A percentile compares a stretch with the other conserved stretches of the same genome.
These are phyloP conservation scores for Acromyrmex heyeri DNA, from an alignment of 1,140 invertebrate species.

Conservation along the genomic window DNA sequence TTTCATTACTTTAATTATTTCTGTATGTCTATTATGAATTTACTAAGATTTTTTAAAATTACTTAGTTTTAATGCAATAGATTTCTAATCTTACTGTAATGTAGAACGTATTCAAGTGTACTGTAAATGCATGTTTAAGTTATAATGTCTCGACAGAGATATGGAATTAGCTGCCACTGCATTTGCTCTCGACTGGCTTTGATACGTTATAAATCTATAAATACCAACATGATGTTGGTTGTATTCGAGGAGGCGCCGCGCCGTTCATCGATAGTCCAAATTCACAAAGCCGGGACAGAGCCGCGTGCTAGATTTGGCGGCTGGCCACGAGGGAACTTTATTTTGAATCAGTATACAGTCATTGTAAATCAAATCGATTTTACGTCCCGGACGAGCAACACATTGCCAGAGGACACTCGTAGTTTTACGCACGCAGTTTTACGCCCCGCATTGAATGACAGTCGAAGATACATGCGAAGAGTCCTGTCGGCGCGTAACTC, in stretches of 20 bases:
- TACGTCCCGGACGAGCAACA: background rate
- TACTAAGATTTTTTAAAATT: background rate
- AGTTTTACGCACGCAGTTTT: slow-evolving; percentile 3
- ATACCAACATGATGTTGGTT: slow-evolving; percentile 39
- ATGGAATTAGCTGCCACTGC: slow-evolving; percentile 19
- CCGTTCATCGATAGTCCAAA: slow-evolving; percentile 37
- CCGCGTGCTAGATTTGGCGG: slow-evolving; percentile 23
- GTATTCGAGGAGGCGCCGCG: background rate
- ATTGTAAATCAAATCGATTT: slow-evolving; percentile 56
- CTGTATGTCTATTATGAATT: background rate
- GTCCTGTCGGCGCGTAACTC: slow-evolving; percentile 20
- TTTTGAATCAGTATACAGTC: slow-evolving; percentile 28
- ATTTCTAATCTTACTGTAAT: background rate
- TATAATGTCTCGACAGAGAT: slow-evolving; percentile 30
- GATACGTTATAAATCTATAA: slow-evolving; percentile 67
- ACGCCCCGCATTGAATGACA: slow-evolving; percentile 5
- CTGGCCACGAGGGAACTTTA: background rate
- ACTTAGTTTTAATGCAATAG: background rate
- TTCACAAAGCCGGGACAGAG: slow-evolving; percentile 1
- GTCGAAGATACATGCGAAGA: slow-evolving; percentile 44
- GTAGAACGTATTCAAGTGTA: background rate
- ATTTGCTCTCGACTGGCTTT: slow-evolving; percentile 34
- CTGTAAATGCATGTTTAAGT: background rate
- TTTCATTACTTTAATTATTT: background rate
- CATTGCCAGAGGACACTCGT: slow-evolving; percentile 29